These are phyloP conservation scores for Momotus momota DNA, from an alignment of 2,797 vertebrate genomes.

Conservation along the genomic window DNA sequence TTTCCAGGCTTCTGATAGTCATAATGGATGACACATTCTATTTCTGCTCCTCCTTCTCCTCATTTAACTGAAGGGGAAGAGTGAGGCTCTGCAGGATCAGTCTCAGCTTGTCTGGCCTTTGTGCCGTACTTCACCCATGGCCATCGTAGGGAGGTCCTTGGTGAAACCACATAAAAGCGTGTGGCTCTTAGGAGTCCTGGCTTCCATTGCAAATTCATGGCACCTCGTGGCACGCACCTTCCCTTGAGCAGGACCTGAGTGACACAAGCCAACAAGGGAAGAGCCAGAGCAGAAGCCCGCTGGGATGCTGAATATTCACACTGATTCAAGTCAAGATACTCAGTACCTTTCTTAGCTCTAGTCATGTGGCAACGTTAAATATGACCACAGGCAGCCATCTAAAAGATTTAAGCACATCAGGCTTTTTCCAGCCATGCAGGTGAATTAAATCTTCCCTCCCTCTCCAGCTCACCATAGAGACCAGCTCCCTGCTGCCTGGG, in stretches of 20 bases:
- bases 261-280: neutral
- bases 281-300: neutral
- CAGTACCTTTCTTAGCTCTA: neutral
- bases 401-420: neutral
- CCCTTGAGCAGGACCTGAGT: neutral
- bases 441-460: neutral
- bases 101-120: neutral
- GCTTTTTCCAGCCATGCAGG: neutral
- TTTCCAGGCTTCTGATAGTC: neutral
- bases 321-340: neutral
- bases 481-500: neutral
- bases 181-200: rapidly evolving
- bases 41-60: neutral
- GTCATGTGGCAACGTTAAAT: neutral
- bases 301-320: neutral
- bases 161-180: neutral
- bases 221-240: rapidly evolving
- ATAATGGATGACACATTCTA: neutral
- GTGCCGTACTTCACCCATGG: neutral
- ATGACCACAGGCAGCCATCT: neutral
- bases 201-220: neutral
- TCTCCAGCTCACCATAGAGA: neutral
- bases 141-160: neutral
- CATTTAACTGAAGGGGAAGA: neutral
- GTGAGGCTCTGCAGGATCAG: neutral